Evolutionary conservation across 2,113 vertebrate genomes (phyloP).

Genomic region (Dicerorhinus sumatrensis): DNA sequence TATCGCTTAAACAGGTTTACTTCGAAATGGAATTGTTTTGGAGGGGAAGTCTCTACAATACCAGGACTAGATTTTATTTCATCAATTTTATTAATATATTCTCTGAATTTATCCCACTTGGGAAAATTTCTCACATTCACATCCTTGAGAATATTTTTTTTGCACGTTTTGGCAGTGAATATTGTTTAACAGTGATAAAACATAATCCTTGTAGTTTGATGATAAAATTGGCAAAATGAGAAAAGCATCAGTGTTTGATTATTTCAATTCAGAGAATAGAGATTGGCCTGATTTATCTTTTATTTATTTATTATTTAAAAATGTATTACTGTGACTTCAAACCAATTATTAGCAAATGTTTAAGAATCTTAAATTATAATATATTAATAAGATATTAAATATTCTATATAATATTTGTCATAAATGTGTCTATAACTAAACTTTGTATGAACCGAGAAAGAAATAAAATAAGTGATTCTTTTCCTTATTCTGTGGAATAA

Average conservation of each 20-base stretch:
- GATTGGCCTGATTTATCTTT: not conserved
- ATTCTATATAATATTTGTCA: not conserved
- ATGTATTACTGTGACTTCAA: not conserved
- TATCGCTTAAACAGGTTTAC: slow-evolving; percentile 57
- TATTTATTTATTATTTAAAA: not conserved
- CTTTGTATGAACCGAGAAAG: not conserved
- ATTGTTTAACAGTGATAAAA: not conserved
- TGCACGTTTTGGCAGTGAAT: not conserved
- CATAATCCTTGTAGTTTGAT: not conserved
- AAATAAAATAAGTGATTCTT: not conserved
- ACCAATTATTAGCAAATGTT: not conserved
- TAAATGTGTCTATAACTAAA: not conserved
- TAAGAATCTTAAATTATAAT: not conserved
- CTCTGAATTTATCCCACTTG: not conserved
- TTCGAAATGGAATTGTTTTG: slow-evolving; percentile 53
- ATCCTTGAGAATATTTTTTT: not conserved
- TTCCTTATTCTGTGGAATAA: not conserved
- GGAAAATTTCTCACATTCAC: not conserved
- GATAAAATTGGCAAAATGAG: not conserved
- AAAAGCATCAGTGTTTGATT: not conserved
- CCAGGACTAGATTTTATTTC: slow-evolving; percentile 18
- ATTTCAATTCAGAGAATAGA: slow-evolving; percentile 5
- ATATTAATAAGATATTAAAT: not conserved
- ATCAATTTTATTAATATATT: not conserved
- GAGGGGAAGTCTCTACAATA: not conserved